Conservation (phyloP, 2,113 vertebrate genomes). For the Pelecanus crispus region DNA sequence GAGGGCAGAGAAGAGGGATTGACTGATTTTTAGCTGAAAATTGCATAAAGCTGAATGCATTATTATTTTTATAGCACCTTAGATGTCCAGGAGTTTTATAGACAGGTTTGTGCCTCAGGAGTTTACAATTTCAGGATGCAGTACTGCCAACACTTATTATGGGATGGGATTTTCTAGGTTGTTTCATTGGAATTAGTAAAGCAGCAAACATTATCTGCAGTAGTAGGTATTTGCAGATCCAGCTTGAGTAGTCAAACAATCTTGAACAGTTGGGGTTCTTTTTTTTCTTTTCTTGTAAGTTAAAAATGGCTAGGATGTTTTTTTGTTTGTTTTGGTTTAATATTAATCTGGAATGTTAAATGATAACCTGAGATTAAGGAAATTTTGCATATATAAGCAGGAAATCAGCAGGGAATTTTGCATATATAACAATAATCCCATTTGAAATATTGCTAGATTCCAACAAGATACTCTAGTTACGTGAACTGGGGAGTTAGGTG, state of each 20-base stretch:
- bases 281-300: not conserved
- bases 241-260: not conserved
- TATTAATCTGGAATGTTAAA: not conserved
- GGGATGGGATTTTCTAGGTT: not conserved
- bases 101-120: slow-evolving; percentile 28
- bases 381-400: not conserved
- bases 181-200: not conserved
- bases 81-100: slow-evolving; percentile 35
- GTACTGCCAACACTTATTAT: not conserved
- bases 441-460: not conserved
- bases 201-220: not conserved
- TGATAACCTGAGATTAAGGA: not conserved
- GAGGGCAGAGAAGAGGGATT: not conserved
- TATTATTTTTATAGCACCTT: slow-evolving; percentile 41
- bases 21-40: slow-evolving; percentile 32
- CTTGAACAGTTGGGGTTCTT: not conserved
- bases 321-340: not conserved
- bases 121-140: not conserved
- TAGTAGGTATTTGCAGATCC: not conserved
- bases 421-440: not conserved
- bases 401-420: not conserved
- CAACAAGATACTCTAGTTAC: not conserved
- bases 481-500: not conserved
- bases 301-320: not conserved
- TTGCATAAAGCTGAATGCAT: slow-evolving; percentile 21